Base-by-base conservation (phyloP, 2,113 vertebrate species). In the Xyliphius kryptos region DNA sequence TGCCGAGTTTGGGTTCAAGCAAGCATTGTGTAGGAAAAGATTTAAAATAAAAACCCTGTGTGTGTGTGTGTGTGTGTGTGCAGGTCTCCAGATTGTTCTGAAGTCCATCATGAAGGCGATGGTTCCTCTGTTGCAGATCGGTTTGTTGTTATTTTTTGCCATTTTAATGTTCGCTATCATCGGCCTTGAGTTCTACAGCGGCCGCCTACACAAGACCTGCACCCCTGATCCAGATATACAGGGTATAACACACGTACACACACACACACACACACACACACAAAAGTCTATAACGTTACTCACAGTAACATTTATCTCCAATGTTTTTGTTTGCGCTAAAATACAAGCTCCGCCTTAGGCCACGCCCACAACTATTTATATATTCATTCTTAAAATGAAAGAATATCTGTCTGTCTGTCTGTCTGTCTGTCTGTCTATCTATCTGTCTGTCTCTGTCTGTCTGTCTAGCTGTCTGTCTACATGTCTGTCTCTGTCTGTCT, bases 81-180 rank as follows among this genome's bases (percentile, higher is more conserved):
- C n/a, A 97, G 96, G 95, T 82, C 83, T 99, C 60, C 96, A 99
- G 86, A 97, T 99, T 3, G 95, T 98, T 54, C 68, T 99, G 76
- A 99, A 99, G 82, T 98, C 96, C 63, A 99, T 99, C 74, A 99
- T 99, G 92, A 99, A 99, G 87, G 96, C 96, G 62, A 98, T 99
- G 96, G 92, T 99, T 56, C 96, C 96, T 53, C 89, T 99, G 41
- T 91, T 99, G 58, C 96, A 99, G 88, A 99, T 99, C 0, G 96
- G 95, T 56, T 85, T 99, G 71, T 85, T 99, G 63, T 92, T 99
- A 54, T 98, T 99, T 77, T 99, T 99, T 12, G 96, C 95, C 8
- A 99, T 99, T 79, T 89, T 99, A 68, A 99, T 99, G 95, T 99
- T 98, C 14, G 96, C 96, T 36, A 99, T 98, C 81, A 99, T 99